Percentiles rank a stretch among this genome's conserved stretches.
These are phyloP conservation scores for Drusus annulatus DNA, from an alignment of 1,140 invertebrate genomes.

Conservation along the genomic window DNA sequence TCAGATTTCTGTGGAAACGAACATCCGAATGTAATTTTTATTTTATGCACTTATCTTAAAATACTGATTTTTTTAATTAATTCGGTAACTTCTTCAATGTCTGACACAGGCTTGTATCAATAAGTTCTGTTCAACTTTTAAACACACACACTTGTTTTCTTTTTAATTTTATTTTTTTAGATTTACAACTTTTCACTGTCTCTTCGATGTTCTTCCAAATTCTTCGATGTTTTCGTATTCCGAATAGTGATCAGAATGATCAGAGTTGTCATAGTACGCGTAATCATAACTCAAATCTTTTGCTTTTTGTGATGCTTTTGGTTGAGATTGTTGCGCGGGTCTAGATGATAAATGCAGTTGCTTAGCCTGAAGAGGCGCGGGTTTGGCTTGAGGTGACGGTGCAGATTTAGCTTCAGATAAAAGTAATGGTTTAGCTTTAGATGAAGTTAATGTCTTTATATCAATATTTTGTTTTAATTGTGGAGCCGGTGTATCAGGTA, in stretches of 20 bases:
- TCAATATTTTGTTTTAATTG: constrained; percentile 33
- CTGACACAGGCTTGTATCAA: constrained; percentile 20
- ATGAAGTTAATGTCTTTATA: background rate
- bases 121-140: constrained; percentile 40
- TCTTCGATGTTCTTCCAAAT: constrained; percentile 68
- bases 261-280: constrained; percentile 76
- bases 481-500: constrained; percentile 62
- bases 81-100: constrained; percentile 32
- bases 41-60: constrained; percentile 33
- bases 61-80: constrained; percentile 44
- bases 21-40: background rate
- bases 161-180: background rate
- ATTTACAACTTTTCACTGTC: constrained; percentile 50
- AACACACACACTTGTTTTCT: constrained; percentile 26
- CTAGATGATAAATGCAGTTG: too few species aligned
- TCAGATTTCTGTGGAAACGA: background rate
- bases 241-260: constrained; percentile 64
- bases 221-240: constrained; percentile 72
- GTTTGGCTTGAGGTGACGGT: constrained; percentile 55
- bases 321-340: too few species aligned
- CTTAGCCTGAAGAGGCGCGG: too few species aligned
- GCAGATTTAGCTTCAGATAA: constrained; percentile 39
- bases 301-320: constrained; percentile 60
- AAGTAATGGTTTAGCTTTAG: too few species aligned
- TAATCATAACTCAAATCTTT: constrained; percentile 79